These are phyloP conservation scores for Zaprionus kolodkinae DNA, from an alignment of 1,140 invertebrate genomes.

Conservation along the genomic window DNA sequence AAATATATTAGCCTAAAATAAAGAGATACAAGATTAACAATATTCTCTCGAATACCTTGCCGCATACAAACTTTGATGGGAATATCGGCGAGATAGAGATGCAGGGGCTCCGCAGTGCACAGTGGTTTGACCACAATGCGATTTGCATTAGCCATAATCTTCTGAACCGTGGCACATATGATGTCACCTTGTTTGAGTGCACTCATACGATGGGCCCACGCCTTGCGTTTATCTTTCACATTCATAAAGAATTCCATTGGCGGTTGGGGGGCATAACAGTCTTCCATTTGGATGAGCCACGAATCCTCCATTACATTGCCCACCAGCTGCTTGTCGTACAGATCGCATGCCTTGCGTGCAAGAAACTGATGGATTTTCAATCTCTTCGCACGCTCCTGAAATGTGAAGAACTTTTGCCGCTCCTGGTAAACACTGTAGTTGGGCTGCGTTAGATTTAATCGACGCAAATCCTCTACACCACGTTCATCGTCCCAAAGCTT, in stretches of 20 bases:
- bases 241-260: conserved; percentile 92
- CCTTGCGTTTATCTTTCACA: conserved; percentile 68
- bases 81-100: conserved; percentile 92
- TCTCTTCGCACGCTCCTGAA: conserved; percentile 92
- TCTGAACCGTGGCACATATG: conserved; percentile 91
- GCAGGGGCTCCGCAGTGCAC: conserved; percentile 91
- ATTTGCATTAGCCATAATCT: conserved; percentile 86
- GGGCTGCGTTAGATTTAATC: conserved; percentile 88
- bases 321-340: conserved; percentile 86
- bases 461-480: conserved; percentile 89
- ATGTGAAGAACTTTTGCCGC: conserved; percentile 90
- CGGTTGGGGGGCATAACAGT: conserved; percentile 85
- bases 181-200: conserved; percentile 90
- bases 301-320: conserved; percentile 85
- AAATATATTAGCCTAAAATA: conserved; percentile 55
- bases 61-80: conserved; percentile 89
- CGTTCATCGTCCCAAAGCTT: conserved; percentile 93
- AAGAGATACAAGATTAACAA: neutral
- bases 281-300: conserved; percentile 42
- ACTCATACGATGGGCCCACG: conserved; percentile 52
- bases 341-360: conserved; percentile 89
- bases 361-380: conserved; percentile 93
- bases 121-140: conserved; percentile 92
- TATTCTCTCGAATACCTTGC: neutral
- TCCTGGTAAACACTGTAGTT: conserved; percentile 91